These are phyloP conservation scores for Gracilinanus agilis DNA, from an alignment of 2,113 vertebrate species.

Conservation along the genomic window DNA sequence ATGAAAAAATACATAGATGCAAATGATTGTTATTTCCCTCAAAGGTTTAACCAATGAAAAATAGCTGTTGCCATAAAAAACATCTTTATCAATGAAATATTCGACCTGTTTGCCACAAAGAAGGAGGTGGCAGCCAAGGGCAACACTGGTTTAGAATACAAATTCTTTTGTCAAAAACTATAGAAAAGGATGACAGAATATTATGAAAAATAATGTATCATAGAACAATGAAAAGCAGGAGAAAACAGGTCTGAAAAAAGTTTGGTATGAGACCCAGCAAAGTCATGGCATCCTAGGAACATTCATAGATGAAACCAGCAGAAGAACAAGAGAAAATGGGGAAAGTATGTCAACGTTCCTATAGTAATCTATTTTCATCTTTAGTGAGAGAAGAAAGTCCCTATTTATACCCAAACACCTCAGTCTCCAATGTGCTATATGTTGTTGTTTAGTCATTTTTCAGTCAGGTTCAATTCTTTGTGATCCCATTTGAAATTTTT, in stretches of 20 bases:
- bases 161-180: background rate
- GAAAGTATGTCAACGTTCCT: background rate
- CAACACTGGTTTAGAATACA: background rate
- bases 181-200: background rate
- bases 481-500: no score
- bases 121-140: background rate
- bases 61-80: background rate
- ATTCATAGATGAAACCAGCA: background rate
- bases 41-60: background rate
- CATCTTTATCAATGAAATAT: background rate
- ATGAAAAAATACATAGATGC: background rate
- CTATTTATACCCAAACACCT: background rate
- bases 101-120: background rate
- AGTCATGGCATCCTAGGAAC: background rate
- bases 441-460: no score
- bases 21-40: background rate
- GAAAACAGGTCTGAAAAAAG: background rate
- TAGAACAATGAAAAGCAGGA: background rate
- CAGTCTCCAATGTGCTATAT: background rate
- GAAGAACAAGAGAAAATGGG: background rate
- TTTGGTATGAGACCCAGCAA: background rate
- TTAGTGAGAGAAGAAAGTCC: background rate
- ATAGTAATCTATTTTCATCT: background rate
- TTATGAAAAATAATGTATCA: background rate
- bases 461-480: no score